Percentiles rank a stretch among this genome's conserved stretches.
Conservation (phyloP, 1,140 invertebrate species). For the Spodoptera litura region DNA sequence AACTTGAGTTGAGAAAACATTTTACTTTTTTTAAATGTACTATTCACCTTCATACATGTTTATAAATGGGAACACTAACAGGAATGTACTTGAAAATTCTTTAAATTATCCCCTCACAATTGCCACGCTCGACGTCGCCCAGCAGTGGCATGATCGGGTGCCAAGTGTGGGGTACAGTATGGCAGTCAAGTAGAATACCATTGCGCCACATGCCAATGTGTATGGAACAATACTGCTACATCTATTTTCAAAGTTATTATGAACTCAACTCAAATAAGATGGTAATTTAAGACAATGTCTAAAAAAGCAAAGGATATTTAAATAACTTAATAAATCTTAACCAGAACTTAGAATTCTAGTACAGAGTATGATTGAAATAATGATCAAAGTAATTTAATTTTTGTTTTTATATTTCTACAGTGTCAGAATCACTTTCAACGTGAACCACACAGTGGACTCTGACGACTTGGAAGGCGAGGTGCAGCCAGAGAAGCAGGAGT, state of each 20-base stretch:
- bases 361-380: too few species aligned
- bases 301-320: too few species aligned
- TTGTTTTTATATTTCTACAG: conserved; percentile 54
- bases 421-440: conserved; percentile 92
- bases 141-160: conserved; percentile 25
- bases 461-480: conserved; percentile 89
- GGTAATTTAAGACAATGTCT: too few species aligned
- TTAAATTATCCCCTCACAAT: conserved; percentile 32
- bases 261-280: too few species aligned
- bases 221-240: conserved; percentile 44
- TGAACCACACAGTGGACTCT: conserved; percentile 96
- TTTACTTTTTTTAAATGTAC: too few species aligned
- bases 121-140: conserved; percentile 38
- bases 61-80: too few species aligned
- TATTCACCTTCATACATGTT: too few species aligned
- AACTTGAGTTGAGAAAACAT: too few species aligned
- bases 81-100: neutral
- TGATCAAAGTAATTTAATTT: too few species aligned
- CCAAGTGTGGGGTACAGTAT: conserved; percentile 44
- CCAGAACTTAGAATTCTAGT: too few species aligned
- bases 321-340: too few species aligned
- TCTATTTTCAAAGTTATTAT: neutral
- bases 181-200: conserved; percentile 39
- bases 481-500: conserved; percentile 88
- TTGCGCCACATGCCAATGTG: conserved; percentile 9